Percentiles rank a stretch among this genome's conserved stretches.
These are phyloP conservation scores for Pangasius macronema DNA, from an alignment of 2,797 vertebrate genomes.

Conservation along the genomic window DNA sequence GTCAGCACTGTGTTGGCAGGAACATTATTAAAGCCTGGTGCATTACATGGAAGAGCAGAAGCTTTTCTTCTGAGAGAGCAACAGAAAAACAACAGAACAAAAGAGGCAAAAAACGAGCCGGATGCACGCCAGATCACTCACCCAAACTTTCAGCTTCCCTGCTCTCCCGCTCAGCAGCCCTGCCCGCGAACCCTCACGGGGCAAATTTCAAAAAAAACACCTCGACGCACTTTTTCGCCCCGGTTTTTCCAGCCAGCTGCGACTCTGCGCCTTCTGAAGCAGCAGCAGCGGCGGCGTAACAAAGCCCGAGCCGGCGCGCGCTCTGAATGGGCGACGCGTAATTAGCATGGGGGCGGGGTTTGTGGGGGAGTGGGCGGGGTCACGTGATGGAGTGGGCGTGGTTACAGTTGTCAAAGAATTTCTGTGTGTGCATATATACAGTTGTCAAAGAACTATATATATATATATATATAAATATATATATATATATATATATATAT, in stretches of 20 bases:
- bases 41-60: not conserved
- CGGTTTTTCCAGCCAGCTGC: not conserved
- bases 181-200: not conserved
- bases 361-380: conserved; percentile 42
- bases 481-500: not conserved
- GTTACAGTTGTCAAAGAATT: not conserved
- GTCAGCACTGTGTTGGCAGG: not conserved
- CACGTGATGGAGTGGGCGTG: conserved; percentile 38
- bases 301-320: conserved; percentile 73
- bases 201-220: too few species aligned
- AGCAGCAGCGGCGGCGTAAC: conserved; percentile 64
- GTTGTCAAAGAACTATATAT: too few species aligned
- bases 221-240: not conserved
- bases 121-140: conserved; percentile 18
- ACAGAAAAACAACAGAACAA: conserved; percentile 32
- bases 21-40: not conserved
- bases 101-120: conserved; percentile 24
- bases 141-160: conserved; percentile 41
- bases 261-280: conserved; percentile 10
- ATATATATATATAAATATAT: not conserved
- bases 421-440: too few species aligned
- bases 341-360: conserved; percentile 80
- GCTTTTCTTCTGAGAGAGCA: not conserved
- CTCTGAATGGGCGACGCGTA: conserved; percentile 78
- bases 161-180: not conserved